Evolutionary conservation across 2,113 vertebrate genomes (phyloP), one percentile per base, ranked within the genome.

Genomic region (Australoheros scitulus): DNA sequence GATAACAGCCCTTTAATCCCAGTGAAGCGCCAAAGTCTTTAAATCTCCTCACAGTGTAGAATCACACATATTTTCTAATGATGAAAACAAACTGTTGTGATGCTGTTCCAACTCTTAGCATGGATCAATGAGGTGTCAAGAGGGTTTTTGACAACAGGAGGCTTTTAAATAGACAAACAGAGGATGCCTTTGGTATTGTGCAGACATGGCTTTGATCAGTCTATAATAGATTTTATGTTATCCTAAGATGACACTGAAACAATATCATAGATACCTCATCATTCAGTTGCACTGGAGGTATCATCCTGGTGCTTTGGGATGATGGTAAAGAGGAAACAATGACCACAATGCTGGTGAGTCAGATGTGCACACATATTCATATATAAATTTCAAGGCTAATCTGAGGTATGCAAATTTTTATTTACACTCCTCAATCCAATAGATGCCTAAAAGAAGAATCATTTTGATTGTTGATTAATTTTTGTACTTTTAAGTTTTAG

Each of bases 71-170:
- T 80, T 58, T 85, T n/a, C 64, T 57, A 65, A 58, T 13, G 58
- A 82, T 77, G 50, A 75, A 84, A 86, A 85, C 80, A 87, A 87
- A 86, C 50, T 18, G 41, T 72, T 82, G 41, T 63, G 78, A 87
- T 86, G 58, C 63, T 80, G 55, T 52, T 63, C 24, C 43, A 83
- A 84, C 78, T 32, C 47, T 80, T 80, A 59, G 80, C 50, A 56
- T 3, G 13, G 72, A 86, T 87, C 87, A 83, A 36, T 38, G 13
- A 32, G 22, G 26, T 52, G 76, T 88, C 38, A 56, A 78, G 64
- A 64, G 64, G 50, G 47, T 76, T 50, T 70, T 38, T 52, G 52
- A 88, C 63, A 77, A 59, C 5, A 4, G 70, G 50, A 43, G 29
- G 2, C 70, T 88, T 89, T 83, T 36, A 70, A 75, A 22, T 9